Base-by-base conservation (phyloP, 2,113 vertebrate genomes). In the Ancistrus triradiatus region DNA sequence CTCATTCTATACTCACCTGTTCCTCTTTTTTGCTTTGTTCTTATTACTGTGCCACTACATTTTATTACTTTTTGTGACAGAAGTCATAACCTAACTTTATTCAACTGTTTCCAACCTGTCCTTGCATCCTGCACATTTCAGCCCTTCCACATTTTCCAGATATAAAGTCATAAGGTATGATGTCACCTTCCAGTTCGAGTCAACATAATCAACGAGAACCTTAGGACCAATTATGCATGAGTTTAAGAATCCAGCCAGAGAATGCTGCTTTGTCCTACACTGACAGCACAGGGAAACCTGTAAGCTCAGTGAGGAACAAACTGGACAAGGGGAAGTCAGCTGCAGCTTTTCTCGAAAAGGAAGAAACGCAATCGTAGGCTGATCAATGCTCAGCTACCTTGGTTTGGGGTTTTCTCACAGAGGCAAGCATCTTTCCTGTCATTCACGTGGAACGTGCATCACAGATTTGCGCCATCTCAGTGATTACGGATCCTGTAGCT, bases 1-100 rank as follows among this genome's bases (percentile, higher is more conserved):
- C 60, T 70, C 68, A 58, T 70, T 63, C 46, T 7, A 18, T n/a
- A 43, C 31, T 46, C 7, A 17, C 38, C 35, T 47, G 40, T 68
- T 63, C 65, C 59, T 44, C 65, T 53, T 59, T 53, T 59, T 59
- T 56, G 7, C 50, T 42, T 56, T 25, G 14, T 38, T 58, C 63
- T 31, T 49, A 66, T 58, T 58, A 66, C 17, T 21, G 22, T 17
- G 35, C 11, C 2, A 9, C 31, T 49, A 53, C 40, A 49, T 53
- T 27, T 15, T 59, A 59, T 38, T 59, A 24, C 56, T 52, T 63
- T 63, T 52, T 14, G 27, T 24, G n/a, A n/a, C n/a, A n/a, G n/a
- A n/a, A n/a, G n/a, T n/a, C n/a, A n/a, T n/a, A n/a, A n/a, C n/a
- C n/a, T n/a, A n/a, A n/a, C n/a, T n/a, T n/a, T n/a, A n/a, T n/a